These are phyloP conservation scores for Apamea monoglypha DNA, from an alignment of 2,888 invertebrate genomes.

Conservation along the genomic window DNA sequence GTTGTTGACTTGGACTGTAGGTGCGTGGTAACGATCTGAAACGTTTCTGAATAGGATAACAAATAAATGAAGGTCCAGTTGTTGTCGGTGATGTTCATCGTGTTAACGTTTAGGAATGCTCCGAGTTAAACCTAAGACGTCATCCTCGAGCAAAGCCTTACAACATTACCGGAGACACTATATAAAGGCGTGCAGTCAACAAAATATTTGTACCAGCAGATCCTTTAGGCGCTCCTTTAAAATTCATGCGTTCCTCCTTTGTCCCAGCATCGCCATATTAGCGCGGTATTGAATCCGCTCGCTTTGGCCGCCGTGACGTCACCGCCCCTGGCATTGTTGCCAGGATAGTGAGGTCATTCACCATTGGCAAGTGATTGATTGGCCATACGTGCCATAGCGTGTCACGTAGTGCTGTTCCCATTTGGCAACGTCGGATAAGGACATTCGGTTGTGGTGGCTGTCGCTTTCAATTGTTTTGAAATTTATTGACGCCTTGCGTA, in stretches of 20 bases:
- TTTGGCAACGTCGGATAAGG: conserved; percentile 70
- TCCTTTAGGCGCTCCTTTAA: conserved; percentile 63
- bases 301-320: conserved; percentile 72
- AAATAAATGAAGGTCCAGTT: neutral
- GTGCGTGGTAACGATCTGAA: neutral
- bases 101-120: neutral
- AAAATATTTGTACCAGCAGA: conserved; percentile 56
- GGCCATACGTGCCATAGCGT: conserved; percentile 73
- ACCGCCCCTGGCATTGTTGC: conserved; percentile 72
- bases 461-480: conserved; percentile 70
- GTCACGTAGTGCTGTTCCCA: conserved; percentile 65
- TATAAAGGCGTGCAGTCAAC: conserved; percentile 39
- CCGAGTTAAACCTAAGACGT: neutral
- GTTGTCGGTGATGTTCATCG: neutral
- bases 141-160: neutral
- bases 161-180: conserved; percentile 23
- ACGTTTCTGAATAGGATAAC: neutral
- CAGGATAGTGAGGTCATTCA: conserved; percentile 82
- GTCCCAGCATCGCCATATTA: conserved; percentile 66
- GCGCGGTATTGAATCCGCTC: conserved; percentile 66
- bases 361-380: conserved; percentile 80
- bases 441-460: conserved; percentile 66
- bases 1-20: neutral
- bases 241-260: conserved; percentile 60
- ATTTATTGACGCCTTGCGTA: conserved; percentile 65